Evolutionary conservation across 2,888 invertebrate species (phyloP).

Genomic region (Tenodera sinensis): DNA sequence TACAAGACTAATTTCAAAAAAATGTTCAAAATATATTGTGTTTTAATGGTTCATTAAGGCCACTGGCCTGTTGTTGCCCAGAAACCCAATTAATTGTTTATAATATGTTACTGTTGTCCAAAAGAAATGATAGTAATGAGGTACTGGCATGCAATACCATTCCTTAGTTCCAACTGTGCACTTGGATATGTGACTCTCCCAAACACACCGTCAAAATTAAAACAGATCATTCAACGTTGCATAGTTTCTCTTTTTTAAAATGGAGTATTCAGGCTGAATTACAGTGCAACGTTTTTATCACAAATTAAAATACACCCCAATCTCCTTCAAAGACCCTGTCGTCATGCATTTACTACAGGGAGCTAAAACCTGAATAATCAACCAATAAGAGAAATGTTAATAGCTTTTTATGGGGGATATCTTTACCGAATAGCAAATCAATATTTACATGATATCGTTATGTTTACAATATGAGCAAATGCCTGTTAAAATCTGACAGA

Average conservation of each 20-base stretch:
- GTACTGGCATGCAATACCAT: background rate
- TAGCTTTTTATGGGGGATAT: background rate
- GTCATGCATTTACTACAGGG: background rate
- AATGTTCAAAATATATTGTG: background rate
- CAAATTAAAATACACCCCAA: background rate
- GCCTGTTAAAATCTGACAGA: background rate
- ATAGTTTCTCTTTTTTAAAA: background rate
- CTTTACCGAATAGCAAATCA: background rate
- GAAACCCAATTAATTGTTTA: background rate
- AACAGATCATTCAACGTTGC: background rate
- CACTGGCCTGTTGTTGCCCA: background rate
- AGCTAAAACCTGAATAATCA: background rate
- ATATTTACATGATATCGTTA: background rate
- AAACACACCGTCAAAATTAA: background rate
- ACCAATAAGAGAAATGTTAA: background rate
- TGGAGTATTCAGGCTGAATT: background rate
- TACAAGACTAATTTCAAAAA: too few species aligned
- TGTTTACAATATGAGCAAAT: background rate
- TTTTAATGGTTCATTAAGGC: background rate
- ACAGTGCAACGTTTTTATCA: background rate
- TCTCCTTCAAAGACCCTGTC: background rate
- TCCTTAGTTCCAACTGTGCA: background rate
- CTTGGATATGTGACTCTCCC: background rate
- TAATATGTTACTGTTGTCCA: background rate
- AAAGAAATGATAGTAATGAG: too few species aligned